phyloP scores from a whole-genome alignment of 1,140 invertebrate species.

The Danaus plexippus region DNA sequence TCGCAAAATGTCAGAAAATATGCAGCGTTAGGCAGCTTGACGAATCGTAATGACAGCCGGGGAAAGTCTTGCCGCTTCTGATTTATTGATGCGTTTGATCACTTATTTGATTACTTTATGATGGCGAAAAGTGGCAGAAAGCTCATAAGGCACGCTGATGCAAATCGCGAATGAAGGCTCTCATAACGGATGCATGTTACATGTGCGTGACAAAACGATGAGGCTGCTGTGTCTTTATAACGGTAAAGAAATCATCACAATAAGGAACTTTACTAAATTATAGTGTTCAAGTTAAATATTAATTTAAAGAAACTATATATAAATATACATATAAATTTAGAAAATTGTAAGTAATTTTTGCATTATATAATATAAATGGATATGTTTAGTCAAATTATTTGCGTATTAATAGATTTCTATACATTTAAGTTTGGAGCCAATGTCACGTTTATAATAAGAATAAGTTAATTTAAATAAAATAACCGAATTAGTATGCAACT shows the following conservation, averaged over 20 bases:
- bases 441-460: constrained; percentile 60
- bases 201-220: constrained; percentile 35
- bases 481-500: constrained; percentile 57
- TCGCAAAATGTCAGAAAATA: constrained; percentile 52
- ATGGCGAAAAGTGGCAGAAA: constrained; percentile 60
- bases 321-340: no score
- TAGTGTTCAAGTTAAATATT: no score
- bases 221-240: constrained; percentile 39
- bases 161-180: constrained; percentile 51
- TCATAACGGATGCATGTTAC: constrained; percentile 40
- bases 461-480: constrained; percentile 69
- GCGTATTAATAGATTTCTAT: constrained; percentile 59
- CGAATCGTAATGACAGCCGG: constrained; percentile 56
- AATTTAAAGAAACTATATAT: no score
- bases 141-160: constrained; percentile 53
- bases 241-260: constrained; percentile 43
- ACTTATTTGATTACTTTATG: constrained; percentile 68
- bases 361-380: no score
- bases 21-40: constrained; percentile 38
- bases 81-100: constrained; percentile 55
- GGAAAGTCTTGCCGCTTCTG: constrained; percentile 50
- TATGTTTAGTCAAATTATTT: constrained; percentile 35
- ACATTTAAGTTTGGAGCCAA: constrained; percentile 53
- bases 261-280: constrained; percentile 14
- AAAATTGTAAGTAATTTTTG: no score